These are phyloP conservation scores for Goniozus legneri DNA, from an alignment of 1,140 invertebrate species.

Conservation along the genomic window DNA sequence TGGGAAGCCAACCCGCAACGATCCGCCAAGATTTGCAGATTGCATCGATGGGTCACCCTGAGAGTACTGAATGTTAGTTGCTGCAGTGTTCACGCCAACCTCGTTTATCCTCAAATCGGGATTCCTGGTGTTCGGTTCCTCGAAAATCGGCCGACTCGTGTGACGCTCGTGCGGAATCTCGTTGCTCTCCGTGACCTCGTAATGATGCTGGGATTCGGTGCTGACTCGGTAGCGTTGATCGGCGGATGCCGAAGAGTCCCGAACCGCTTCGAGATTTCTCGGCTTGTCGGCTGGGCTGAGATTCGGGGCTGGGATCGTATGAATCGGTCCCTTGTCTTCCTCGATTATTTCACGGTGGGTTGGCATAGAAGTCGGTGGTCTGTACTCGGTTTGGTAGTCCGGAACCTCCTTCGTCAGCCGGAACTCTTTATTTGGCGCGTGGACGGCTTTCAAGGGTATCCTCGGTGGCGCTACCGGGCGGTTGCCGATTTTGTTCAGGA, in stretches of 20 bases:
- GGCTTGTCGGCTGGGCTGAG: slow-evolving; percentile 53
- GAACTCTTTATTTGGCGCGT: slow-evolving; percentile 32
- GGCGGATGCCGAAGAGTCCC: slow-evolving; percentile 13
- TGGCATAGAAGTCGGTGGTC: slow-evolving; percentile 27
- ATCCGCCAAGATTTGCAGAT: slow-evolving; percentile 41
- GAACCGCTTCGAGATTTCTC: slow-evolving; percentile 19
- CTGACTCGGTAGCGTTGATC: slow-evolving; percentile 22
- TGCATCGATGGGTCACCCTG: slow-evolving; percentile 36
- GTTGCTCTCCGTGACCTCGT: slow-evolving; percentile 42
- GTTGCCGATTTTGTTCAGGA: too few relatives aligned
- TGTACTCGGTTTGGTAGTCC: slow-evolving; percentile 34
- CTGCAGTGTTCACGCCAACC: slow-evolving; percentile 21
- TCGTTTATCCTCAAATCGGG: slow-evolving; percentile 37
- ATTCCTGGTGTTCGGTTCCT: slow-evolving; percentile 29
- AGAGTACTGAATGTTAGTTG: slow-evolving; percentile 24
- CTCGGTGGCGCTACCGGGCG: slow-evolving; percentile 18
- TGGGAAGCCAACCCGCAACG: slow-evolving; percentile 35
- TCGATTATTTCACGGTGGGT: slow-evolving; percentile 37
- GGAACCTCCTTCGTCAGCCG: slow-evolving; percentile 34
- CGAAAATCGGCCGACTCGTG: too few relatives aligned
- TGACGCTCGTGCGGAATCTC: slow-evolving; percentile 27
- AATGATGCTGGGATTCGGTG: slow-evolving; percentile 28
- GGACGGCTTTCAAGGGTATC: not conserved
- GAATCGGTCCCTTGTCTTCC: slow-evolving; percentile 69
- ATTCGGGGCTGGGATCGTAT: slow-evolving; percentile 79